These are phyloP conservation scores for Salticus scenicus DNA, from an alignment of 2,888 invertebrate genomes.

Conservation along the genomic window DNA sequence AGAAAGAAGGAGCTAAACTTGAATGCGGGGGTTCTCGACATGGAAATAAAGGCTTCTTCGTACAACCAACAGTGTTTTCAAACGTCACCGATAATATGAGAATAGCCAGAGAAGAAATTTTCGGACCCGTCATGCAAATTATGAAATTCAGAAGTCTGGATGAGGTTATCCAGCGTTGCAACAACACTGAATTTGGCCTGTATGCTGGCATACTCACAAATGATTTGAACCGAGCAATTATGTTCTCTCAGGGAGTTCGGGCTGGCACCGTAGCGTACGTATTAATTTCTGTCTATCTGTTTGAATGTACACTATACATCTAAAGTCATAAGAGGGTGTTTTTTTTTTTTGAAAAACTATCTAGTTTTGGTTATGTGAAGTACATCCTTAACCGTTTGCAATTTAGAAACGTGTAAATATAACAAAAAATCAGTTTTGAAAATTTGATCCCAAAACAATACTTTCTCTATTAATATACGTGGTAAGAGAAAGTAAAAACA, in stretches of 20 bases:
- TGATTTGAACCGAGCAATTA: conserved; percentile 85
- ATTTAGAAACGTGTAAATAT: no score
- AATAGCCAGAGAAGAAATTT: conserved; percentile 76
- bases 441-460: no score
- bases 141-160: conserved; percentile 77
- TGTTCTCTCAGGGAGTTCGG: conserved; percentile 83
- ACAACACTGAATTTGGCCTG: conserved; percentile 86
- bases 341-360: no score
- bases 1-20: conserved; percentile 75
- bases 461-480: no score
- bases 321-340: no score
- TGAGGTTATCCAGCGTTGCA: conserved; percentile 88
- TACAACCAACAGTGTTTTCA: conserved; percentile 76
- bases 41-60: conserved; percentile 75
- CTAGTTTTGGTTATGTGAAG: no score
- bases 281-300: conserved; percentile 19
- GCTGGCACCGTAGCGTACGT: conserved; percentile 75
- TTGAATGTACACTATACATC: no score
- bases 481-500: no score
- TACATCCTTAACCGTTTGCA: no score
- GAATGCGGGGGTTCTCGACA: conserved; percentile 74
- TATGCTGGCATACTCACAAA: conserved; percentile 89
- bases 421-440: no score
- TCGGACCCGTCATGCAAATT: conserved; percentile 77
- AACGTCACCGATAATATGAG: conserved; percentile 75